phyloP scores from a whole-genome alignment of 1,140 invertebrate genomes.

The Leguminivora glycinivorella region DNA sequence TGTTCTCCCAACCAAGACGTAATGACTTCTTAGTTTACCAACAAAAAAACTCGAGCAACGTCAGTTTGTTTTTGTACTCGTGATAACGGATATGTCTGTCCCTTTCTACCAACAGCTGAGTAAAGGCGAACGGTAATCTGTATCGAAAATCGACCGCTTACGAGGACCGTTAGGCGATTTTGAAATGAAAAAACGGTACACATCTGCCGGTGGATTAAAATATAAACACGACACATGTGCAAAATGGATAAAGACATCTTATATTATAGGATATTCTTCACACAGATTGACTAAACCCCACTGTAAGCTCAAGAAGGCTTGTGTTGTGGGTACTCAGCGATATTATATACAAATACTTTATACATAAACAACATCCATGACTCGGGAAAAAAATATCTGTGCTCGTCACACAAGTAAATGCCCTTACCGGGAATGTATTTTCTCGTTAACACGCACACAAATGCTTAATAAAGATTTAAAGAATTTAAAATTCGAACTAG shows the following conservation, averaged over 20 bases:
- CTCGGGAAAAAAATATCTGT: too few relatives aligned
- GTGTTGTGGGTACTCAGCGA: too few relatives aligned
- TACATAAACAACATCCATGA: too few relatives aligned
- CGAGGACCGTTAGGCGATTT: constrained; percentile 3
- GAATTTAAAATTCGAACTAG: not conserved
- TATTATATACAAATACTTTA: too few relatives aligned
- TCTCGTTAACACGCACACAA: not conserved
- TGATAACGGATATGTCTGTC: constrained; percentile 3
- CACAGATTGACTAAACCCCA: too few relatives aligned
- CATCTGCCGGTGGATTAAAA: constrained; percentile 22
- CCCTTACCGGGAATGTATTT: too few relatives aligned
- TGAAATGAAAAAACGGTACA: not conserved
- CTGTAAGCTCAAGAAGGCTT: too few relatives aligned
- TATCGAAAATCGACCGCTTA: constrained; percentile 12
- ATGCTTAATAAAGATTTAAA: too few relatives aligned
- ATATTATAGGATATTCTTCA: too few relatives aligned
- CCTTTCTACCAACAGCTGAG: not conserved
- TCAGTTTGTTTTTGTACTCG: not conserved
- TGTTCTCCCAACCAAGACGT: not conserved
- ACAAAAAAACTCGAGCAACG: constrained; percentile 1
- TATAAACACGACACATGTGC: not conserved
- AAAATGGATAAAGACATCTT: not conserved
- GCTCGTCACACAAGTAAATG: too few relatives aligned
- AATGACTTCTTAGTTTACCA: constrained; percentile 7
- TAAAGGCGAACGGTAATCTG: not conserved